Conservation (phyloP, 35 echinoderm and acorn worm species). For the Chiridota heheva region DNA sequence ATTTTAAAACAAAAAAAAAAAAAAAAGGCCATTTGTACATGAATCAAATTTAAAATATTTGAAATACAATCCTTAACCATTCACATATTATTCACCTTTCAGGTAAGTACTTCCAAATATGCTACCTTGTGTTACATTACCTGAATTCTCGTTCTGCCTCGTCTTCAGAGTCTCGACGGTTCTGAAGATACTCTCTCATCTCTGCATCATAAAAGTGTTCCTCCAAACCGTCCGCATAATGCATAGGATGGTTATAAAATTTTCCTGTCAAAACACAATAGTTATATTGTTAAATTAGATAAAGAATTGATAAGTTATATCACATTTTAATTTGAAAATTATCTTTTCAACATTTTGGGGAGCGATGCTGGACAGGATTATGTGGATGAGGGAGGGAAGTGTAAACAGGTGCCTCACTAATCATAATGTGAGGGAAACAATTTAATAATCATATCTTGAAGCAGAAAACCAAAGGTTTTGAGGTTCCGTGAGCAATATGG, state of each 20-base stretch:
- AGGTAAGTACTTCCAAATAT: too few relatives aligned
- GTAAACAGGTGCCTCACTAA: neutral
- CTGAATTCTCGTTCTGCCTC: conserved; percentile 29
- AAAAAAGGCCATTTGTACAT: neutral
- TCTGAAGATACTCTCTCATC: conserved; percentile 31
- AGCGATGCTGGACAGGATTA: neutral
- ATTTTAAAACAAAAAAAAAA: neutral
- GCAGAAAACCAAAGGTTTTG: too few relatives aligned
- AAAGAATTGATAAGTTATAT: neutral
- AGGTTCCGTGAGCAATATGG: too few relatives aligned
- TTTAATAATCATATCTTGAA: too few relatives aligned
- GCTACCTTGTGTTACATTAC: neutral
- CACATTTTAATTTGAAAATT: neutral
- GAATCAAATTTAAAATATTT: neutral
- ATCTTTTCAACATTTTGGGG: neutral
- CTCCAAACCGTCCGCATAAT: too few relatives aligned
- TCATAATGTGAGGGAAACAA: too few relatives aligned
- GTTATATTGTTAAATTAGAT: neutral
- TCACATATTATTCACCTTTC: too few relatives aligned
- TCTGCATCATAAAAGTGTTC: conserved; percentile 30
- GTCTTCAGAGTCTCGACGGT: conserved; percentile 28
- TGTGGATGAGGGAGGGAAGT: neutral
- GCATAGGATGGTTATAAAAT: too few relatives aligned
- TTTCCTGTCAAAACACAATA: conserved; percentile 18
- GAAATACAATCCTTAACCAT: neutral